Percentiles rank a stretch among this genome's conserved stretches.
Conservation (phyloP, 2,888 invertebrate genomes). For the Theretra japonica region DNA sequence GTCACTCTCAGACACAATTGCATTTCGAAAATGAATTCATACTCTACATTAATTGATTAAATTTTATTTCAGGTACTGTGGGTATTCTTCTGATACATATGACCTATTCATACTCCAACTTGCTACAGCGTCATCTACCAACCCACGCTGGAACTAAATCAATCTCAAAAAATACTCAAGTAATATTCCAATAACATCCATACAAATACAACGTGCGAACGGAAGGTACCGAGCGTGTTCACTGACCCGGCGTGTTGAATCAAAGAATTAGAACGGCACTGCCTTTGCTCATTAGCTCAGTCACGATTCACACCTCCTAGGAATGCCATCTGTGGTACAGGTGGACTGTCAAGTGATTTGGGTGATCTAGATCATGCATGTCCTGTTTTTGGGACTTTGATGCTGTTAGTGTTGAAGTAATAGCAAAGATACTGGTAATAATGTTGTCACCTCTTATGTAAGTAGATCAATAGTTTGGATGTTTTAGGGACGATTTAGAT, state of each 20-base stretch:
- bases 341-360: not conserved
- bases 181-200: slow-evolving; percentile 35
- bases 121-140: not conserved
- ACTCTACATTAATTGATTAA: no score
- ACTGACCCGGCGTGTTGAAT: slow-evolving; percentile 76
- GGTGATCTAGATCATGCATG: not conserved
- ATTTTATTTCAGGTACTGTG: no score
- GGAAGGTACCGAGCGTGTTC: slow-evolving; percentile 55
- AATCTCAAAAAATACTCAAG: not conserved
- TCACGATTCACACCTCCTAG: slow-evolving; percentile 68
- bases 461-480: no score
- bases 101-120: not conserved
- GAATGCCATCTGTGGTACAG: slow-evolving; percentile 43
- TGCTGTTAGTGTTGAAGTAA: no score
- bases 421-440: no score
- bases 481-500: no score
- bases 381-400: not conserved
- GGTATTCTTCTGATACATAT: no score
- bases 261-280: slow-evolving; percentile 71
- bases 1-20: no score
- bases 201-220: slow-evolving; percentile 31
- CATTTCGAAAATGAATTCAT: no score
- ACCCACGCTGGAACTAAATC: not conserved
- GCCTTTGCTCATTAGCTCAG: slow-evolving; percentile 69
- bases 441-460: no score